Evolutionary conservation across 2,888 invertebrate species (phyloP).

Genomic region (Pecten maximus): DNA sequence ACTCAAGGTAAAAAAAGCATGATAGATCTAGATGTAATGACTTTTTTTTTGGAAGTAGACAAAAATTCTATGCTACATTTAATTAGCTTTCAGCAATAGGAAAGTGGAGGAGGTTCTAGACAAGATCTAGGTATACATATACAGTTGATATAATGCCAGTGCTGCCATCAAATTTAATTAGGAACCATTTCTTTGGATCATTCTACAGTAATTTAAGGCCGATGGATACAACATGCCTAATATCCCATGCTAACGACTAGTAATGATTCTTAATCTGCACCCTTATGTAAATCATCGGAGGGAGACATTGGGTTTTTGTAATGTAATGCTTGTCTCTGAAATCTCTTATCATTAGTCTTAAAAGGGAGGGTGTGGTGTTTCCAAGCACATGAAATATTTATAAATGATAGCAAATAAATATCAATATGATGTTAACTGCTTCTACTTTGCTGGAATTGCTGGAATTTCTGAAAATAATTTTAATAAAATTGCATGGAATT

Average conservation of each 20-base stretch:
- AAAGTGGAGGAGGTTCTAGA: not conserved
- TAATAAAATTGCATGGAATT: not conserved
- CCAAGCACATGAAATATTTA: not conserved
- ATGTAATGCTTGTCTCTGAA: slow-evolving; percentile 2
- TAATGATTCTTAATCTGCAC: not conserved
- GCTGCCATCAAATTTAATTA: slow-evolving; percentile 33
- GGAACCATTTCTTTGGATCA: not conserved
- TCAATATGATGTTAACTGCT: not conserved
- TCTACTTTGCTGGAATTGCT: not conserved
- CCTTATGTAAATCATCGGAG: not conserved
- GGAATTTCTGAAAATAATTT: not conserved
- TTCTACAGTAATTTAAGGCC: slow-evolving; percentile 4
- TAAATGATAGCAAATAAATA: slow-evolving; percentile 17
- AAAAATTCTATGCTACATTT: not conserved
- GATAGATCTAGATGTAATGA: not conserved
- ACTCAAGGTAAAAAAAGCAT: not conserved
- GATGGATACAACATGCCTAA: slow-evolving; percentile 12
- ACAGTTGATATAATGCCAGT: slow-evolving; percentile 13
- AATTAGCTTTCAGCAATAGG: not conserved
- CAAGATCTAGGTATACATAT: not conserved
- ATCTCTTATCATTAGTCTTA: not conserved
- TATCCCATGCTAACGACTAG: not conserved
- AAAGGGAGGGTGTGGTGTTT: not conserved
- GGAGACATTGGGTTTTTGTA: slow-evolving; percentile 6
- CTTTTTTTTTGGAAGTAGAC: slow-evolving; percentile 11